A percentile compares a stretch with the other conserved stretches of the same genome.
phyloP scores from a whole-genome alignment of 2,797 vertebrate genomes.

The Poeciliopsis turneri region DNA sequence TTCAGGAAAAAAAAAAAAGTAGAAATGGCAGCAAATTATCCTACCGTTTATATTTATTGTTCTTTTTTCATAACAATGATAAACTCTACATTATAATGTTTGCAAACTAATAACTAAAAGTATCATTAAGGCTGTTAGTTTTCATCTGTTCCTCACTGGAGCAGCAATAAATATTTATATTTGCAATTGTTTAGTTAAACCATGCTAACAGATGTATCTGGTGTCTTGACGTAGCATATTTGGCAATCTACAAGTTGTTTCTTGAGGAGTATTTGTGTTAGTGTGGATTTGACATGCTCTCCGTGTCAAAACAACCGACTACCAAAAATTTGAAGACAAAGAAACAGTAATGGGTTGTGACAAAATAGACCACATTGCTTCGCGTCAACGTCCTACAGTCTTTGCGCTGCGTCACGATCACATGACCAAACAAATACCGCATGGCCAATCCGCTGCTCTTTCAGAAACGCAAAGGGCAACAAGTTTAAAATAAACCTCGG shows the following conservation, averaged over 20 bases:
- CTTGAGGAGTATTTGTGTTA: no score
- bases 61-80: neutral
- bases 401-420: neutral
- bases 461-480: no score
- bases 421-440: neutral
- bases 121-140: neutral
- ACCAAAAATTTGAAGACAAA: neutral
- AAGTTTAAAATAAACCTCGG: no score
- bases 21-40: neutral
- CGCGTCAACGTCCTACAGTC: neutral
- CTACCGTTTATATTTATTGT: neutral
- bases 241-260: no score
- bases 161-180: neutral
- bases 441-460: neutral
- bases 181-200: neutral
- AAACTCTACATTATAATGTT: neutral
- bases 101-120: neutral
- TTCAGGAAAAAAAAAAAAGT: neutral
- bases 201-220: neutral
- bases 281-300: neutral
- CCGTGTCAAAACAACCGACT: neutral
- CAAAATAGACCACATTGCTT: no score
- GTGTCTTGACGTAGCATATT: neutral
- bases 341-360: neutral
- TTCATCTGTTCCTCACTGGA: neutral